phyloP scores from a whole-genome alignment of 2,113 vertebrate species.

The Ginglymostoma cirratum region DNA sequence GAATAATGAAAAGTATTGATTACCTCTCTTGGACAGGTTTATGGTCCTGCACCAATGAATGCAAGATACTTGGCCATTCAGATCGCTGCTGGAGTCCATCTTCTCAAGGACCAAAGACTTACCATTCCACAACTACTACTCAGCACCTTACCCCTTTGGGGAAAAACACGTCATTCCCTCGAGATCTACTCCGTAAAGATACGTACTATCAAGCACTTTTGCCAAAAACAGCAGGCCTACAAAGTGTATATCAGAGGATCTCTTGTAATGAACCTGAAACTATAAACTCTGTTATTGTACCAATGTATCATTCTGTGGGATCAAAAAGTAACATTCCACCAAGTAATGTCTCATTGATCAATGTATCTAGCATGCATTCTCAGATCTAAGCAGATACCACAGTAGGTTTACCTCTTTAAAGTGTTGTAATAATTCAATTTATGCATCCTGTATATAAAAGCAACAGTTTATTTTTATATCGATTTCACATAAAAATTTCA shows the following conservation, averaged over 20 bases:
- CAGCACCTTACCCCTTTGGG: slow-evolving; percentile 74
- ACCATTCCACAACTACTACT: slow-evolving; percentile 56
- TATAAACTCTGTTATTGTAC: slow-evolving; percentile 5
- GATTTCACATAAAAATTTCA: background rate
- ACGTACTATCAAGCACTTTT: slow-evolving; percentile 79
- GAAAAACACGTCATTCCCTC: slow-evolving; percentile 81
- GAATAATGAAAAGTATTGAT: background rate
- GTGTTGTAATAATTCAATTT: slow-evolving; percentile 2
- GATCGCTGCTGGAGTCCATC: slow-evolving; percentile 97
- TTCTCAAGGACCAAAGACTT: slow-evolving; percentile 64
- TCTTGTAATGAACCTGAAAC: slow-evolving; percentile 76
- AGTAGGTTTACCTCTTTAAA: background rate
- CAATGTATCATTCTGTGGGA: background rate
- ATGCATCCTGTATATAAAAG: slow-evolving; percentile 16
- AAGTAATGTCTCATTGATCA: slow-evolving; percentile 2
- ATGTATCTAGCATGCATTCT: background rate
- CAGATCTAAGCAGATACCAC: background rate
- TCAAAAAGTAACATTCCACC: background rate
- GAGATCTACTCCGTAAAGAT: slow-evolving; percentile 75
- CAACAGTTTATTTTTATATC: slow-evolving; percentile 21
- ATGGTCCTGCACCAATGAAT: slow-evolving; percentile 92
- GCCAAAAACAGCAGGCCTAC: slow-evolving; percentile 76
- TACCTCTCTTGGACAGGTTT: slow-evolving; percentile 61
- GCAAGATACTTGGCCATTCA: slow-evolving; percentile 89
- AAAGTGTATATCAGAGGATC: slow-evolving; percentile 88